Percentiles rank a stretch among this genome's conserved stretches.
Evolutionary conservation across 2,888 invertebrate genomes (phyloP).

Genomic region (Brachycybe producta): DNA sequence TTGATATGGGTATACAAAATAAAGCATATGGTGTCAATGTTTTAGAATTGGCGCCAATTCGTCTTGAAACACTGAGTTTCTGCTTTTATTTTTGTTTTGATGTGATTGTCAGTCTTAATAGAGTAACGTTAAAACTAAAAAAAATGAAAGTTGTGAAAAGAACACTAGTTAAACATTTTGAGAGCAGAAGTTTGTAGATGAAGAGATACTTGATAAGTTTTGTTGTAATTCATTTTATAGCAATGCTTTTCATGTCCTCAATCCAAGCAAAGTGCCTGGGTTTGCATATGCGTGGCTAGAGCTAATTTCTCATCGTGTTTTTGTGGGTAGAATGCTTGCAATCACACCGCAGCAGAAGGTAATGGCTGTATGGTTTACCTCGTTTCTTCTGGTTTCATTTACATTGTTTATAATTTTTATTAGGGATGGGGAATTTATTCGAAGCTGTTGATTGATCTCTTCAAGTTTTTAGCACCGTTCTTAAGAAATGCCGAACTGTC

Average conservation of each 20-base stretch:
- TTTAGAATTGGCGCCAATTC: too few relatives aligned
- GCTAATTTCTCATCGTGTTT: slow-evolving; percentile 88
- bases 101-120: too few relatives aligned
- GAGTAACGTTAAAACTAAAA: too few relatives aligned
- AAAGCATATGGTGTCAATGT: too few relatives aligned
- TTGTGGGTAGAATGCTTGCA: slow-evolving; percentile 84
- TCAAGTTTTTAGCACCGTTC: slow-evolving; percentile 94
- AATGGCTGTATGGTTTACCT: slow-evolving; percentile 19
- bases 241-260: slow-evolving; percentile 82
- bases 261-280: slow-evolving; percentile 85
- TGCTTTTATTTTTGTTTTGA: too few relatives aligned
- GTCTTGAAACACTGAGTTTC: too few relatives aligned
- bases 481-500: slow-evolving; percentile 91
- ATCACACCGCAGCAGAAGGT: slow-evolving; percentile 80
- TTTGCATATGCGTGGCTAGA: slow-evolving; percentile 99
- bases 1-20: too few relatives aligned
- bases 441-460: slow-evolving; percentile 84
- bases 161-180: too few relatives aligned
- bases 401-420: slow-evolving; percentile 23
- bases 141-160: too few relatives aligned
- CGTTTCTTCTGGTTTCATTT: slow-evolving; percentile 4
- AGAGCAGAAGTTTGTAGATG: too few relatives aligned
- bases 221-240: slow-evolving; percentile 29
- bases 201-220: too few relatives aligned
- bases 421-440: slow-evolving; percentile 95